A percentile compares a stretch with the other conserved stretches of the same genome.
phyloP scores from a whole-genome alignment of 2,113 vertebrate genomes.

The Tinamus guttatus region DNA sequence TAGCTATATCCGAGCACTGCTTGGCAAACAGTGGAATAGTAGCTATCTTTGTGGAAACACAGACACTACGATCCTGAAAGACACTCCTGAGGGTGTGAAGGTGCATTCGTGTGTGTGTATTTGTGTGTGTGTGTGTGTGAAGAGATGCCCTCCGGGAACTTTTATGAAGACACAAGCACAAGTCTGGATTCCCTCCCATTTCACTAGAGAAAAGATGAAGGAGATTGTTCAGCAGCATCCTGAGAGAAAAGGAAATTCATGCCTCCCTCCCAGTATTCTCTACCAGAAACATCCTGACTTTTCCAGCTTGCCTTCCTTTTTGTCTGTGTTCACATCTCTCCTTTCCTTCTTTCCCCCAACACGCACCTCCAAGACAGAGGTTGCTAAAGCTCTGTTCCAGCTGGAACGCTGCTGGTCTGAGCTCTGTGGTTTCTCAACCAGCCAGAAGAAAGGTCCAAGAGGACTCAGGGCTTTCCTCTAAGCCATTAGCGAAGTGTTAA shows the following conservation, averaged over 20 bases:
- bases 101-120: not conserved
- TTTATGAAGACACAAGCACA: not conserved
- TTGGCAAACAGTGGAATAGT: constrained; percentile 11
- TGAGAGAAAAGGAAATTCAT: not conserved
- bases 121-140: not conserved
- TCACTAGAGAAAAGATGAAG: constrained; percentile 3
- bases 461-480: constrained; percentile 55
- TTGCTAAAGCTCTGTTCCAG: constrained; percentile 7
- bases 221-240: not conserved
- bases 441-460: constrained; percentile 53
- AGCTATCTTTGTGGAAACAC: constrained; percentile 4
- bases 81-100: not conserved
- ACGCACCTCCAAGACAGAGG: not conserved
- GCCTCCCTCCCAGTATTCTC: not conserved
- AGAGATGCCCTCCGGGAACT: not conserved
- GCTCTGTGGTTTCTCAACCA: not conserved
- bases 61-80: constrained; percentile 11
- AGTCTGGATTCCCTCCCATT: not conserved
- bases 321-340: not conserved
- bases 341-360: not conserved
- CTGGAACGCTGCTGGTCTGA: constrained; percentile 36
- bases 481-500: constrained; percentile 59
- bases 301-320: constrained; percentile 18
- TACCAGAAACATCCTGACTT: not conserved
- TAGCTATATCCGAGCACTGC: not conserved